Percentiles rank a stretch among this genome's conserved stretches.
phyloP scores from a whole-genome alignment of 1,140 invertebrate genomes.

The Scaptomyza graminum region DNA sequence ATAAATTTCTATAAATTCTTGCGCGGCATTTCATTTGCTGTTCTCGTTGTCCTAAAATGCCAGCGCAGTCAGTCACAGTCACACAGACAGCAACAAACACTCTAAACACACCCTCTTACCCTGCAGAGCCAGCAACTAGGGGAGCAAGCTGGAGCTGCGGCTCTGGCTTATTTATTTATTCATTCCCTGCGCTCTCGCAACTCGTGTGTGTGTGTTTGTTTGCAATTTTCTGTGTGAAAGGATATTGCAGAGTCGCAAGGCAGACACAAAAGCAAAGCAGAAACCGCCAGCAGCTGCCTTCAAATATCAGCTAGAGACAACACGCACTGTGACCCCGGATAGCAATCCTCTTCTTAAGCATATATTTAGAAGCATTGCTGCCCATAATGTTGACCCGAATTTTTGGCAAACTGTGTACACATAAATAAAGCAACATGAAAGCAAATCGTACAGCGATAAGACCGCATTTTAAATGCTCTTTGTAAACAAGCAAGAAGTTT shows the following conservation, averaged over 20 bases:
- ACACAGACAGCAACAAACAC: neutral
- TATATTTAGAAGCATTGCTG: constrained; percentile 58
- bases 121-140: neutral
- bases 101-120: constrained; percentile 12
- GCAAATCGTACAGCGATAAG: neutral
- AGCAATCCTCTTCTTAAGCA: constrained; percentile 17
- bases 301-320: constrained; percentile 35
- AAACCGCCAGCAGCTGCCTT: constrained; percentile 21
- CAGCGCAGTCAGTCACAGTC: constrained; percentile 65
- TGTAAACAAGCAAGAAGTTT: neutral
- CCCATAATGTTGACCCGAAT: constrained; percentile 82
- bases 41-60: constrained; percentile 70
- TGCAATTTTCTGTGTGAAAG: constrained; percentile 80
- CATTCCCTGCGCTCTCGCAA: constrained; percentile 66
- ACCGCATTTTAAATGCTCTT: constrained; percentile 50
- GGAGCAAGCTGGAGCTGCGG: constrained; percentile 24
- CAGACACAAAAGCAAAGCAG: constrained; percentile 66
- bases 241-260: constrained; percentile 60
- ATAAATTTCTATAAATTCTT: constrained; percentile 83
- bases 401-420: constrained; percentile 76
- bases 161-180: constrained; percentile 77
- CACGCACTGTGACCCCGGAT: constrained; percentile 56
- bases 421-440: constrained; percentile 76
- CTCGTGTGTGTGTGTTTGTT: constrained; percentile 65
- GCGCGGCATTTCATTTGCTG: constrained; percentile 78